Conservation (phyloP, 2,888 invertebrate genomes). For the Drosophila anceps region DNA sequence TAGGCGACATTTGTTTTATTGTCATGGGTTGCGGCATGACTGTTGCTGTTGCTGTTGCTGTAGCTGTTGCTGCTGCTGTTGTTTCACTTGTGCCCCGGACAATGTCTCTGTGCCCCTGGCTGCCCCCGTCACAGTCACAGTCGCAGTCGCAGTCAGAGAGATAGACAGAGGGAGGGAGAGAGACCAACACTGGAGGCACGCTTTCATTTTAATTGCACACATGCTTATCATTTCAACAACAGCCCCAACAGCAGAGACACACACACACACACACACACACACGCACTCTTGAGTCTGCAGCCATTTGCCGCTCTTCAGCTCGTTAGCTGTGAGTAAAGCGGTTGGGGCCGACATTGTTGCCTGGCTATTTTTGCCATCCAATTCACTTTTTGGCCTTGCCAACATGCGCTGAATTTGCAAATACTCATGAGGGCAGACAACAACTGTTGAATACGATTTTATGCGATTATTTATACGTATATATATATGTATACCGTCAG, state of each 20-base stretch:
- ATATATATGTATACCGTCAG: constrained; percentile 35
- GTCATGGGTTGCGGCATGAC: constrained; percentile 55
- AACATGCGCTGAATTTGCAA: constrained; percentile 57
- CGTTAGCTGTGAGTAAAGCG: constrained; percentile 57
- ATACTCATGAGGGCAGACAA: constrained; percentile 38
- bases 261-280: not conserved
- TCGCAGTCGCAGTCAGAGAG: constrained; percentile 40
- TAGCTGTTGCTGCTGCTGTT: constrained; percentile 22
- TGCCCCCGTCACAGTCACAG: constrained; percentile 45
- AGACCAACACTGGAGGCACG: constrained; percentile 61
- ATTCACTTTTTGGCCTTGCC: constrained; percentile 53
- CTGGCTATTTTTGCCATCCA: constrained; percentile 61
- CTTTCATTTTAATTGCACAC: constrained; percentile 81
- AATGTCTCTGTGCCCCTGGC: not conserved
- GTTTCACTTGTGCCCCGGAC: constrained; percentile 26
- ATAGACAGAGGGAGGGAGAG: constrained; percentile 4
- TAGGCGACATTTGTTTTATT: constrained; percentile 78
- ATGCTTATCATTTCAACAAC: constrained; percentile 81
- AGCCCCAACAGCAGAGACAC: constrained; percentile 45
- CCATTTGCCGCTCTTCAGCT: constrained; percentile 50
- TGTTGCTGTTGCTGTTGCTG: constrained; percentile 18
- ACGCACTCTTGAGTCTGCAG: constrained; percentile 26
- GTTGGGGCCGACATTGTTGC: constrained; percentile 46
- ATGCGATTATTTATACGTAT: constrained; percentile 13
- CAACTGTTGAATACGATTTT: constrained; percentile 70